Percentiles rank a stretch among this genome's conserved stretches.
These are phyloP conservation scores for Pachymerium ferrugineum DNA, from an alignment of 2,888 invertebrate genomes.

Conservation along the genomic window DNA sequence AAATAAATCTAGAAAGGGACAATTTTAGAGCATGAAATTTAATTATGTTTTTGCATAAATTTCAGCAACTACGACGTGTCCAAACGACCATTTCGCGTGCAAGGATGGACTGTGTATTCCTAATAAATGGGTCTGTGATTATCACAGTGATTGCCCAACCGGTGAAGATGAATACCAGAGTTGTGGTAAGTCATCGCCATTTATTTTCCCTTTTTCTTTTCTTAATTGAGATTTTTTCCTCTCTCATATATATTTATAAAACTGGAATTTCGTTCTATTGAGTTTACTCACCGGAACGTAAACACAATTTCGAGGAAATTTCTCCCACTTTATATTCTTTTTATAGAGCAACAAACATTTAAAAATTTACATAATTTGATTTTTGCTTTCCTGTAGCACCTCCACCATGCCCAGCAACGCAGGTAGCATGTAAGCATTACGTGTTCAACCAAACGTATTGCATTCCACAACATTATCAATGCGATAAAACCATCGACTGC, in stretches of 20 bases:
- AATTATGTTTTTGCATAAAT: too few species aligned
- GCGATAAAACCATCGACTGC: conserved; percentile 92
- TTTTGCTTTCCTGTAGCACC: conserved; percentile 62
- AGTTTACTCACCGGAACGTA: too few species aligned
- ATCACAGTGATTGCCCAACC: conserved; percentile 87
- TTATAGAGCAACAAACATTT: too few species aligned
- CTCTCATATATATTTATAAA: too few species aligned
- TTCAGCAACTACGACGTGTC: conserved; percentile 32
- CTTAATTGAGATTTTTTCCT: neutral
- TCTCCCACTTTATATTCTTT: neutral
- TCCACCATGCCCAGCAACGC: conserved; percentile 80
- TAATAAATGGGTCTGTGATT: conserved; percentile 64
- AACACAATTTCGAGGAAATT: too few species aligned
- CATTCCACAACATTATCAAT: conserved; percentile 85
- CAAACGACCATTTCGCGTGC: conserved; percentile 42
- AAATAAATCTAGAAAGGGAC: too few species aligned
- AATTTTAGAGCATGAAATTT: too few species aligned
- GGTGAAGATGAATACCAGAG: conserved; percentile 82
- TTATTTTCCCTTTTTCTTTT: neutral
- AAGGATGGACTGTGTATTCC: conserved; percentile 44
- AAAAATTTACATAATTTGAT: conserved; percentile 1
- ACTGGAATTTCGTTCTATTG: too few species aligned
- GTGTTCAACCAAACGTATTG: conserved; percentile 94
- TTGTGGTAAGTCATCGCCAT: conserved; percentile 64
- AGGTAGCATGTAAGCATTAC: conserved; percentile 87